Evolutionary conservation across 2,113 vertebrate genomes (phyloP).

Genomic region (Scalopus aquaticus): DNA sequence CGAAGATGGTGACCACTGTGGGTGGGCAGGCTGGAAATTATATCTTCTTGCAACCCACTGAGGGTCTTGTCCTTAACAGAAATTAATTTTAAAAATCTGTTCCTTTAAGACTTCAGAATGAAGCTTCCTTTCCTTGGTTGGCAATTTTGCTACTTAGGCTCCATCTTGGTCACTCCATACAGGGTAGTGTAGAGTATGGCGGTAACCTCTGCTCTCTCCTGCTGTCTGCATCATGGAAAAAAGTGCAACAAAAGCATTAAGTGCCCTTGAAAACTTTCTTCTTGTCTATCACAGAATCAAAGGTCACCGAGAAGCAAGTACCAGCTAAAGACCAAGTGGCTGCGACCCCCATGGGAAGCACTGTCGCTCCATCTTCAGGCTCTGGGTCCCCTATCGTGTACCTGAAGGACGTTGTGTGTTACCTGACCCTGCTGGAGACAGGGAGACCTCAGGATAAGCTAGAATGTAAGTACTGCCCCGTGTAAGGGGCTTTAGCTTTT

Average conservation of each 20-base stretch:
- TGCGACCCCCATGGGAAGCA: not conserved
- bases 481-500: not conserved
- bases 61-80: not conserved
- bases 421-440: constrained; percentile 95
- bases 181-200: not conserved
- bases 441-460: constrained; percentile 96
- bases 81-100: not conserved
- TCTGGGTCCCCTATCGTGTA: constrained; percentile 87
- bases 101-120: not conserved
- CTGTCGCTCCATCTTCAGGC: constrained; percentile 35
- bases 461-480: constrained; percentile 91
- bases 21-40: not conserved
- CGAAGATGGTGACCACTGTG: too few species aligned
- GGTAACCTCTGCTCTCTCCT: not conserved
- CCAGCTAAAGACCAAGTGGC: not conserved
- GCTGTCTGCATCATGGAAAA: not conserved
- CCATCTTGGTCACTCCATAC: not conserved
- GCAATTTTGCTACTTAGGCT: not conserved
- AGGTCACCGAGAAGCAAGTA: not conserved
- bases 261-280: not conserved
- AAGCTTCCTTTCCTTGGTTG: not conserved
- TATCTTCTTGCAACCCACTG: not conserved
- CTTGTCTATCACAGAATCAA: constrained; percentile 56
- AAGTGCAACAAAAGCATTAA: not conserved
- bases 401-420: constrained; percentile 96